Base-by-base conservation (phyloP, 1,140 invertebrate species). In the Nomia melanderi region DNA sequence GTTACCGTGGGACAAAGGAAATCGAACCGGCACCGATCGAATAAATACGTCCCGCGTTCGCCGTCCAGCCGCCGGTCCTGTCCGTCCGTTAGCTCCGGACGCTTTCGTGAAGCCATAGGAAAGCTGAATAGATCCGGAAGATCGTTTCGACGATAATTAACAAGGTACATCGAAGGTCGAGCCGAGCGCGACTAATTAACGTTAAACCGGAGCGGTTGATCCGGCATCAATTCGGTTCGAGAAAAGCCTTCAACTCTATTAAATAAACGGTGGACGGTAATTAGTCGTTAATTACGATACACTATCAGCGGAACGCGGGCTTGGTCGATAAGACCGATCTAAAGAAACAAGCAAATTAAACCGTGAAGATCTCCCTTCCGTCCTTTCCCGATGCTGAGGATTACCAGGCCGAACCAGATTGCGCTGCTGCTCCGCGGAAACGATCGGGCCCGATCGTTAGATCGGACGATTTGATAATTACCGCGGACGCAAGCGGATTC, bases 211-310 rank as follows among this genome's bases (percentile, higher is more conserved):
- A 8, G 25, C 62, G 39, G 39, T 64, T 60, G 62, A 74, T 75
- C 71, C 77, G 36, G 25, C 29, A 31, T 3, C 20, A 44, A 23
- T 11, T 20, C 23, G 44, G 59, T 66, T 20, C 62, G 41, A 41
- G 62, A 60, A 36, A 66, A 63, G 54, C 7, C 41, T 60, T 41
- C 53, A 59, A 74, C 70, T 65, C 77, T 62, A 67, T 79, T 62
- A 67, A 75, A 75, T 47, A 73, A 57, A 20, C 56, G 41, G 33
- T 1, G 31, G 62, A 17, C 41, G 44, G 36, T 75, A 79, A 79
- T 79, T 66, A 75, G 64, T 67, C 53, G 63, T 76, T 79, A 76
- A 79, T 79, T 76, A 79, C 44, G 72, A 79, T 75, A 62, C 36
- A 54, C 12, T 65, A 75, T 53, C 70, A 39, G 27, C 12, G 5